These are phyloP conservation scores for Strix uralensis DNA, from an alignment of 2,113 vertebrate genomes.

Conservation along the genomic window DNA sequence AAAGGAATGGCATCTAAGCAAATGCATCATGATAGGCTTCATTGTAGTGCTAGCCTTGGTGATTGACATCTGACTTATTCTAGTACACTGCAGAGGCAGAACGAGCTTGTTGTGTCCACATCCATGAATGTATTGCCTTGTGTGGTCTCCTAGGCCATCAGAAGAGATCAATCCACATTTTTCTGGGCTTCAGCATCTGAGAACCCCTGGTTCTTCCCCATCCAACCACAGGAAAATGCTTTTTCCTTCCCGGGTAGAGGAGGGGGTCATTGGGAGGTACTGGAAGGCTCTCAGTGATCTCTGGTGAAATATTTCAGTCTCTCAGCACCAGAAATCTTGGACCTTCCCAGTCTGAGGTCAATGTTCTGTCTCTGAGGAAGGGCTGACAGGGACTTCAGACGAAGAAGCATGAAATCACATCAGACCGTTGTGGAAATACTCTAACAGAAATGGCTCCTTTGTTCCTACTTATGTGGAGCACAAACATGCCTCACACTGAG, in stretches of 20 bases:
- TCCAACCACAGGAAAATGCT: not conserved
- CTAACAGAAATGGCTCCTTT: not conserved
- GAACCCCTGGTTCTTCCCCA: not conserved
- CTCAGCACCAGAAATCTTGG: not conserved
- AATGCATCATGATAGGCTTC: not conserved
- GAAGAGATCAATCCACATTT: not conserved
- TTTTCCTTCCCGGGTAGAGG: not conserved
- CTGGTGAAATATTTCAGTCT: not conserved
- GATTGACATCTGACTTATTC: not conserved
- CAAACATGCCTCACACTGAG: not conserved
- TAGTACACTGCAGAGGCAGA: not conserved
- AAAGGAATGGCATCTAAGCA: not conserved
- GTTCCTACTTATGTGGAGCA: not conserved
- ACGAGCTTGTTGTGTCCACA: not conserved
- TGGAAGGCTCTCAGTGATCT: not conserved
- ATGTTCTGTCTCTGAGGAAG: not conserved
- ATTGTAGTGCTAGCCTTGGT: not conserved
- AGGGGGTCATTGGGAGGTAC: not conserved
- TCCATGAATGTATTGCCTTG: not conserved
- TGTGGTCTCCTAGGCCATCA: not conserved
- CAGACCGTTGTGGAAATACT: not conserved
- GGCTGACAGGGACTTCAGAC: not conserved
- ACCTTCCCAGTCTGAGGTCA: not conserved
- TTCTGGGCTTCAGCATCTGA: not conserved
- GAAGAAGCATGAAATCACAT: not conserved